These are phyloP conservation scores for Netelia inedita DNA, from an alignment of 2,888 invertebrate species.

Conservation along the genomic window DNA sequence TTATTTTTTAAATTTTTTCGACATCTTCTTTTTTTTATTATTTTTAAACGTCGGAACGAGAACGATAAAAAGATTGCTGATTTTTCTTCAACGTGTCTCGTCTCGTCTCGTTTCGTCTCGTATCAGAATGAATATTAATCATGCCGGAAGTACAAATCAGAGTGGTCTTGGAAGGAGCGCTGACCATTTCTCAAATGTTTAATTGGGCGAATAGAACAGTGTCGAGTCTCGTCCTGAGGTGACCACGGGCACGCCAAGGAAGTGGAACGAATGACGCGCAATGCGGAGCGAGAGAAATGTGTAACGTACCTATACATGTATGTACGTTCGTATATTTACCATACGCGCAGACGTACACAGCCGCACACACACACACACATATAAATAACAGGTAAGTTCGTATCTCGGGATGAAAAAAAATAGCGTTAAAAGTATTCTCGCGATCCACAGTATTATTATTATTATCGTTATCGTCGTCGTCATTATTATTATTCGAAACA, in stretches of 20 bases:
- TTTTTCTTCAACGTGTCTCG: not conserved
- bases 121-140: conserved; percentile 18
- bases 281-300: conserved; percentile 21
- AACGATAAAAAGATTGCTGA: not conserved
- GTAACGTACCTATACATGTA: not conserved
- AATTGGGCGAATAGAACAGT: conserved; percentile 80
- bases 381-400: not conserved
- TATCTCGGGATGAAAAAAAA: conserved; percentile 26
- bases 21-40: too few relatives aligned
- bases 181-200: conserved; percentile 84
- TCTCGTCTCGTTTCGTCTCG: not conserved
- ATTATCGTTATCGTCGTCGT: too few relatives aligned
- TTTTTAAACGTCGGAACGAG: too few relatives aligned
- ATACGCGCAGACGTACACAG: not conserved
- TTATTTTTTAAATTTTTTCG: too few relatives aligned
- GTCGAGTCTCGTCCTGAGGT: conserved; percentile 80
- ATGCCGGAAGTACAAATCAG: conserved; percentile 79
- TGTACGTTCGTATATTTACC: not conserved
- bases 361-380: not conserved
- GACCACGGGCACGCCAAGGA: conserved; percentile 81
- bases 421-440: conserved; percentile 30
- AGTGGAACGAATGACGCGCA: conserved; percentile 80
- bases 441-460: conserved; percentile 31
- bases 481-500: conserved; percentile 21
- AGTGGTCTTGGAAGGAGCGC: conserved; percentile 78